Base-by-base conservation (phyloP, 2,113 vertebrate species). In the Hydrochoerus hydrochaeris region DNA sequence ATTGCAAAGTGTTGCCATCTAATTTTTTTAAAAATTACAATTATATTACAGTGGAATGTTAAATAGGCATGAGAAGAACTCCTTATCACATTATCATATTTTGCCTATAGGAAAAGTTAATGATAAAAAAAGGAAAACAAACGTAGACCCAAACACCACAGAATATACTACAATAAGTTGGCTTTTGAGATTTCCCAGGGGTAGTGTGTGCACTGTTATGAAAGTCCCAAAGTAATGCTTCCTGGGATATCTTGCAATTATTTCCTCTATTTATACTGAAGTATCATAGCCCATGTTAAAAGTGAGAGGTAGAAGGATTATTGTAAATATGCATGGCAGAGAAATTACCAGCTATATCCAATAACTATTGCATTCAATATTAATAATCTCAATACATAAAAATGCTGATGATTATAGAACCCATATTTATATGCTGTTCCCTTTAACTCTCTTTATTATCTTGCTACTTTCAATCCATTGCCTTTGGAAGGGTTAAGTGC, bases 261-360 rank as follows among this genome's bases (percentile, higher is more conserved):
- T 95, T 98, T 98, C 97, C 96, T 98, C 97, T 97, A 98, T 95
- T 98, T 96, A 98, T 98, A 98, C 62, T 97, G 97, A 98, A 97
- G 98, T 98, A 96, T 98, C 97, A 98, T 98, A 98, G 98, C 97
- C 98, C 98, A 96, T 98, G 98, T 98, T 99, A 97, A 98, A 97
- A 98, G 97, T 98, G 98, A 98, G 98, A 99, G 98, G 98, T 99
- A 98, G 98, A 98, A 98, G 98, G 97, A 98, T 98, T 98, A 98
- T 98, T 98, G 97, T 98, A 98, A 98, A 97, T 98, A 98, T 57
- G 97, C 95, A 98, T 98, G 97, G 97, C 96, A 97, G 96, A 98
- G 85, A 97, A 96, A 93, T 98, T 97, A 97, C 97, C 97, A 98
- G 91, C 90, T 96, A 88, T 97, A 95, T 97, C 96, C 96, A 97